Conservation (phyloP, 2,113 vertebrate genomes). For the Rousettus leschenaultii region DNA sequence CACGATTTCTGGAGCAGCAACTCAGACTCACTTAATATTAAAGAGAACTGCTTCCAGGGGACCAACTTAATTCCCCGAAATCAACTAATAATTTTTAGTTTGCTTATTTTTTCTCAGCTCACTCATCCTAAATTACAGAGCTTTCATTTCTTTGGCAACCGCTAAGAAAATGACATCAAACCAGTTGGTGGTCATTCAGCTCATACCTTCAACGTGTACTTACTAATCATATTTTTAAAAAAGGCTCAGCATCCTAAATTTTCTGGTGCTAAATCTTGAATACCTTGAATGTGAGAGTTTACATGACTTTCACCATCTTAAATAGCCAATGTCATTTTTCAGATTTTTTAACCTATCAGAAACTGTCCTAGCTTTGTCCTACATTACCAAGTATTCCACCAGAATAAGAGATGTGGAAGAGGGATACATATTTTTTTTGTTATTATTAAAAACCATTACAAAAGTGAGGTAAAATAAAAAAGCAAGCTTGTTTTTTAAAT, state of each 20-base stretch:
- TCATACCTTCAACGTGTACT: neutral
- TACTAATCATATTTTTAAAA: neutral
- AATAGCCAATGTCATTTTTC: neutral
- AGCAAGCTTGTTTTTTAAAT: neutral
- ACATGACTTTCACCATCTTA: neutral
- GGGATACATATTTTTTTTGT: neutral
- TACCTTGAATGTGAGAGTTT: neutral
- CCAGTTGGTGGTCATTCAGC: neutral
- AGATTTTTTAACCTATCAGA: neutral
- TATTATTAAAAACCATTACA: neutral
- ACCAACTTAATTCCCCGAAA: neutral
- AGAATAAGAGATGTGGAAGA: neutral
- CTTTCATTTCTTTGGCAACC: constrained; percentile 41
- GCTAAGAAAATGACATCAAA: constrained; percentile 6
- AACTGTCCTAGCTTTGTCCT: neutral
- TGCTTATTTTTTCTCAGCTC: constrained; percentile 2
- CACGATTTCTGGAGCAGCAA: constrained; percentile 45
- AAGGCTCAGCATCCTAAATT: neutral
- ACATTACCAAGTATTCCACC: neutral
- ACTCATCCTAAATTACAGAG: constrained; percentile 49
- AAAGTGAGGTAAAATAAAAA: neutral
- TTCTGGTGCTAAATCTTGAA: neutral
- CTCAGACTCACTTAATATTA: constrained; percentile 44
- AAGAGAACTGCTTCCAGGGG: constrained; percentile 1
- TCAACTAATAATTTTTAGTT: constrained; percentile 40